Evolutionary conservation across 2,113 vertebrate genomes (phyloP).

Genomic region (Columba livia): DNA sequence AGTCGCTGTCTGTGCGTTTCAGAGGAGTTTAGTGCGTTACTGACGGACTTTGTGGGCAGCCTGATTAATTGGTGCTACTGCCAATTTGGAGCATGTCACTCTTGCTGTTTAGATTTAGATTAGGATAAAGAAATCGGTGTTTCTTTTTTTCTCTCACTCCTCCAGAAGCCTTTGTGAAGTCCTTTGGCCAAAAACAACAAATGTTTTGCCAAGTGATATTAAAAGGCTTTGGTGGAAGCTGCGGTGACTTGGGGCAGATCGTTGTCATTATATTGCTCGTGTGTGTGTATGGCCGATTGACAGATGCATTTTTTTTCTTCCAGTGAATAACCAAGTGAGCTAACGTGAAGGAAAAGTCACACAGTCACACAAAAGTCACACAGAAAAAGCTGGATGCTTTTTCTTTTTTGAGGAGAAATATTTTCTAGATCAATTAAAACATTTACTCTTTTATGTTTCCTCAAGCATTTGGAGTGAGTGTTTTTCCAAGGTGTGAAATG

Average conservation of each 20-base stretch:
- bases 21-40: not conserved
- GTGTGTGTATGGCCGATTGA: not conserved
- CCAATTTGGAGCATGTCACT: not conserved
- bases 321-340: not conserved
- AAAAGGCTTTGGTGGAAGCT: constrained; percentile 11
- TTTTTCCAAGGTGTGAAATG: not conserved
- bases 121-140: not conserved
- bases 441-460: not conserved
- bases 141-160: too few species aligned
- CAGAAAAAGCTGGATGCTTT: not conserved
- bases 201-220: constrained; percentile 12
- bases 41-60: not conserved
- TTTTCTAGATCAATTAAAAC: not conserved
- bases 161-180: not conserved
- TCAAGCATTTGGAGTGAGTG: not conserved
- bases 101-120: not conserved
- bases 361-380: not conserved
- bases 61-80: not conserved
- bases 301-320: not conserved
- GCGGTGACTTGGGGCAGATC: not conserved
- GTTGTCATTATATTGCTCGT: not conserved
- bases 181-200: constrained; percentile 16
- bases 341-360: not conserved
- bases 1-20: not conserved
- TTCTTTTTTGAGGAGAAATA: not conserved